These are phyloP conservation scores for Endotricha flammealis DNA, from an alignment of 2,888 invertebrate genomes.

Conservation along the genomic window DNA sequence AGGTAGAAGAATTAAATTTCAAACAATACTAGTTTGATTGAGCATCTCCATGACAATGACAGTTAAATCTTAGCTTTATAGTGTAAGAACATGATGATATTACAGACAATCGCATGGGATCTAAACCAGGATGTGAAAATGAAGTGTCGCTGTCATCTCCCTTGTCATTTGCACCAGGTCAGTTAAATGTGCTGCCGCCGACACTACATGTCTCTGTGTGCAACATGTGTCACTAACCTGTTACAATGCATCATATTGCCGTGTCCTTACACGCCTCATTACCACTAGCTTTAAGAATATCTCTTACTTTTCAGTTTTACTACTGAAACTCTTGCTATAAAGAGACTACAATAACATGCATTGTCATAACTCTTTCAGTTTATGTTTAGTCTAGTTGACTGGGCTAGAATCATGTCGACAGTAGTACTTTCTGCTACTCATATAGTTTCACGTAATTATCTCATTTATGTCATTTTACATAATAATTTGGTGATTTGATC, in stretches of 20 bases:
- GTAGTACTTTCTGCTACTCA: constrained; percentile 13
- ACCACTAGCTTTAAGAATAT: constrained; percentile 36
- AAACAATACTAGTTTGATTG: too few relatives aligned
- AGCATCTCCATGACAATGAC: too few relatives aligned
- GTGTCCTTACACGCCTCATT: constrained; percentile 39
- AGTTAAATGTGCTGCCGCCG: constrained; percentile 71
- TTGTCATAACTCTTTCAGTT: too few relatives aligned
- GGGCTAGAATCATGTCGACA: background rate
- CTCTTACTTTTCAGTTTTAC: background rate
- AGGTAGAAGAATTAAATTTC: too few relatives aligned
- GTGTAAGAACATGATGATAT: constrained; percentile 62
- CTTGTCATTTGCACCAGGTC: constrained; percentile 76
- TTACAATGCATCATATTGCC: constrained; percentile 35
- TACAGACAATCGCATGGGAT: constrained; percentile 77
- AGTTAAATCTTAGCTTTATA: too few relatives aligned
- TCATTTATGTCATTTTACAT: background rate
- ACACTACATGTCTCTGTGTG: constrained; percentile 68
- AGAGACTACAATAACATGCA: too few relatives aligned
- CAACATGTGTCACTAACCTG: constrained; percentile 73
- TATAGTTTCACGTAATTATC: constrained; percentile 1
- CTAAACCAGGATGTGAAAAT: constrained; percentile 72
- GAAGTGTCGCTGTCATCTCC: constrained; percentile 75
- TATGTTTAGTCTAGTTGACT: background rate
- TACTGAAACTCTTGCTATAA: background rate
- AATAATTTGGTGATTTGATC: background rate